A percentile compares a stretch with the other conserved stretches of the same genome.
Conservation (phyloP, 2,113 vertebrate genomes). For the Tapirus terrestris region DNA sequence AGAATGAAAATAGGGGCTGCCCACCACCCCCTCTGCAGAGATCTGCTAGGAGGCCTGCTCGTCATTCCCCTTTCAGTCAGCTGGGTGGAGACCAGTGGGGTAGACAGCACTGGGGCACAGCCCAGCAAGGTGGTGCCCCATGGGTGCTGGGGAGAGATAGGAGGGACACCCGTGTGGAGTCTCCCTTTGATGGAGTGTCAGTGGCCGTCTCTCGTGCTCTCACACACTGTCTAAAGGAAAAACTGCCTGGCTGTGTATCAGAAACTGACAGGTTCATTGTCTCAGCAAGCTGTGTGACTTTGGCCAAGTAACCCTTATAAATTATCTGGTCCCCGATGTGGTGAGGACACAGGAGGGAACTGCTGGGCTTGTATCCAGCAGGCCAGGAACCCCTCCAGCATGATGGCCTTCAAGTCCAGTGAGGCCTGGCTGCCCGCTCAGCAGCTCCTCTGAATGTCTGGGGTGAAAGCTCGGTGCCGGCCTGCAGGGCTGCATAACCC, state of each 20-base stretch:
- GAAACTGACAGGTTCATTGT: not conserved
- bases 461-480: not conserved
- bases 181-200: not conserved
- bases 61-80: not conserved
- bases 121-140: not conserved
- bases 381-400: too few species aligned
- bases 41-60: not conserved
- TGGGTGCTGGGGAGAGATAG: not conserved
- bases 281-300: not conserved
- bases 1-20: not conserved
- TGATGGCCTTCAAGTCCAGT: not conserved
- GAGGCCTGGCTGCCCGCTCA: not conserved
- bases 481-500: not conserved
- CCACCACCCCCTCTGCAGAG: not conserved
- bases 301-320: not conserved
- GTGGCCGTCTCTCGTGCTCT: not conserved
- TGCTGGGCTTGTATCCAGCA: not conserved
- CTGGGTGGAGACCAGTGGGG: not conserved
- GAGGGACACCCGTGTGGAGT: not conserved
- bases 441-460: not conserved
- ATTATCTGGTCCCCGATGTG: not conserved
- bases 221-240: not conserved
- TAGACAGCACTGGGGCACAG: not conserved
- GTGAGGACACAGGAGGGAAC: not conserved
- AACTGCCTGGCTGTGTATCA: not conserved